Conservation (phyloP, 2,113 vertebrate genomes). For the Parotia lawesii region DNA sequence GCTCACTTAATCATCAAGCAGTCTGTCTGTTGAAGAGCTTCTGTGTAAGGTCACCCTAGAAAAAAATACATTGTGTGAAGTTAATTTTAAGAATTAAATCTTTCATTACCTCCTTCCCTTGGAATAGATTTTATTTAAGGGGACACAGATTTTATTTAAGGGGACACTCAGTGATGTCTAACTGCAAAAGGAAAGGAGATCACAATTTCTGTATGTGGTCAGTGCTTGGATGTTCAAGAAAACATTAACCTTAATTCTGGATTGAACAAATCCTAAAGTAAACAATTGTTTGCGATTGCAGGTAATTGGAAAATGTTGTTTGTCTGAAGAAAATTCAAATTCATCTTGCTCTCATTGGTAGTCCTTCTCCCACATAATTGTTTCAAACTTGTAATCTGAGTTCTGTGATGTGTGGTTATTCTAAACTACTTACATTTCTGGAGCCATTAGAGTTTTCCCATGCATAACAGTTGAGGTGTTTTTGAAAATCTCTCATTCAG, state of each 20-base stretch:
- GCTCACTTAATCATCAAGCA: neutral
- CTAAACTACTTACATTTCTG: neutral
- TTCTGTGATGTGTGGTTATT: neutral
- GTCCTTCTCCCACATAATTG: neutral
- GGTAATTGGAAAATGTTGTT: neutral
- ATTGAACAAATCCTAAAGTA: neutral
- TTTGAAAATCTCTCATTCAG: neutral
- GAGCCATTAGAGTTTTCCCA: neutral
- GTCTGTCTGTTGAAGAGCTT: neutral
- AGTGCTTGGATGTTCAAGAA: neutral
- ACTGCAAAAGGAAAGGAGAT: neutral
- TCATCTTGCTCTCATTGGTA: neutral
- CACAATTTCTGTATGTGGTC: neutral
- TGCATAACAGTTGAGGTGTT: neutral
- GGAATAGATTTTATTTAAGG: neutral
- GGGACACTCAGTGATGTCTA: neutral
- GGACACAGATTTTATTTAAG: neutral
- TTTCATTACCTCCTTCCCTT: neutral
- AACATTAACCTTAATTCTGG: neutral
- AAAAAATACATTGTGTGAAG: neutral
- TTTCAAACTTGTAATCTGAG: neutral
- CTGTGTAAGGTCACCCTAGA: neutral
- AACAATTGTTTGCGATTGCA: neutral
- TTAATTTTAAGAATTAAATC: neutral
- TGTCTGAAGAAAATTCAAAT: neutral